phyloP scores from a whole-genome alignment of 2,113 vertebrate species.

The Otolemur garnettii region DNA sequence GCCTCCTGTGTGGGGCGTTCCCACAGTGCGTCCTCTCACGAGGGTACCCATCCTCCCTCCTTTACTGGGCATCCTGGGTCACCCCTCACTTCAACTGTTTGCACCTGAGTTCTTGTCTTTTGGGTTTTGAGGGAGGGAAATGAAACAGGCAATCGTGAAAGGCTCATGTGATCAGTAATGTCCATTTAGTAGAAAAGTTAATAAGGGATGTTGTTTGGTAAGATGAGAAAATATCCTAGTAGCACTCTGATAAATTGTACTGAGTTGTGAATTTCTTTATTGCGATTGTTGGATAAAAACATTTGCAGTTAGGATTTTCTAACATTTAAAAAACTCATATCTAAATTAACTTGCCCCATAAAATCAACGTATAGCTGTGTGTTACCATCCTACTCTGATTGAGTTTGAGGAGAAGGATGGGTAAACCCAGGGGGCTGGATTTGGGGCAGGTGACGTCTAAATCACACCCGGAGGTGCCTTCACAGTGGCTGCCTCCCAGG shows the following conservation, averaged over 20 bases:
- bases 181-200: background rate
- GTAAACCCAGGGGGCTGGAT: rapidly evolving
- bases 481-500: rapidly evolving
- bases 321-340: background rate
- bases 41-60: too few relatives aligned
- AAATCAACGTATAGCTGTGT: rapidly evolving
- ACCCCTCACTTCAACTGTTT: background rate
- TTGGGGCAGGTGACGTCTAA: rapidly evolving
- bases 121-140: background rate
- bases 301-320: background rate
- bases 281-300: background rate
- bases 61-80: too few relatives aligned
- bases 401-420: too few relatives aligned
- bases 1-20: too few relatives aligned
- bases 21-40: background rate
- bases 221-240: background rate
- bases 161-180: too few relatives aligned
- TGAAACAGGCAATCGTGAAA: background rate
- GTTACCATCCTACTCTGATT: too few relatives aligned
- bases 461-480: rapidly evolving
- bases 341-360: background rate
- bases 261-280: background rate
- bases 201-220: background rate
- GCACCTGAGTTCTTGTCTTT: rapidly evolving
- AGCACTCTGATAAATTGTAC: background rate